Percentiles rank a stretch among this genome's conserved stretches.
Evolutionary conservation across 1,140 invertebrate species (phyloP).

Genomic region (Zaprionus ornatus): DNA sequence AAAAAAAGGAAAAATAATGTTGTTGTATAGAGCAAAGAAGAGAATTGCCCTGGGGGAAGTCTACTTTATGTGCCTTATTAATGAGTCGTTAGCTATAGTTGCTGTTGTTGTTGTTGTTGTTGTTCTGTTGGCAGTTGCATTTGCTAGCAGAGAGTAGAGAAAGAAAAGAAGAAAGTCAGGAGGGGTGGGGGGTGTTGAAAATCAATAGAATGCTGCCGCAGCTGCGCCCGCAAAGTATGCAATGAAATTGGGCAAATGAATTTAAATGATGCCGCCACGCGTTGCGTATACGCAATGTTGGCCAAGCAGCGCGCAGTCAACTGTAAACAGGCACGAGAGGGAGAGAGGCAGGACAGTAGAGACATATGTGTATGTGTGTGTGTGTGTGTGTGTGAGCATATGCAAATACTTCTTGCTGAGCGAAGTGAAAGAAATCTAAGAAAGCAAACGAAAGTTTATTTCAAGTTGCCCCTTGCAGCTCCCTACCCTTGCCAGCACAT

Average conservation of each 20-base stretch:
- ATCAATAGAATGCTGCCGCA: slow-evolving; percentile 38
- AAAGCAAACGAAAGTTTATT: slow-evolving; percentile 54
- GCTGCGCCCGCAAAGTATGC: slow-evolving; percentile 51
- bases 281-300: slow-evolving; percentile 46
- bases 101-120: background rate
- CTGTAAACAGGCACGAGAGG: slow-evolving; percentile 20
- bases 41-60: slow-evolving; percentile 32
- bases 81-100: slow-evolving; percentile 48
- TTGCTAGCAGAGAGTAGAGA: too few relatives aligned
- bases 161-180: too few relatives aligned
- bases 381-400: slow-evolving; percentile 10
- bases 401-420: slow-evolving; percentile 37
- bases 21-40: slow-evolving; percentile 23
- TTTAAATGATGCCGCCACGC: slow-evolving; percentile 46
- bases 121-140: background rate
- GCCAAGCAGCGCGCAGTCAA: slow-evolving; percentile 25
- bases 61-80: slow-evolving; percentile 49
- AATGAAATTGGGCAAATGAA: slow-evolving; percentile 58
- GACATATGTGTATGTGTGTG: background rate
- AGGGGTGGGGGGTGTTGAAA: slow-evolving; percentile 3
- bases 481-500: background rate
- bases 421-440: slow-evolving; percentile 36
- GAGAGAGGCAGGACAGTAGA: background rate
- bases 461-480: slow-evolving; percentile 20
- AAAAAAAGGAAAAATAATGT: slow-evolving; percentile 11